phyloP scores from a whole-genome alignment of 2,113 vertebrate species.

The Chiloscyllium plagiosum region DNA sequence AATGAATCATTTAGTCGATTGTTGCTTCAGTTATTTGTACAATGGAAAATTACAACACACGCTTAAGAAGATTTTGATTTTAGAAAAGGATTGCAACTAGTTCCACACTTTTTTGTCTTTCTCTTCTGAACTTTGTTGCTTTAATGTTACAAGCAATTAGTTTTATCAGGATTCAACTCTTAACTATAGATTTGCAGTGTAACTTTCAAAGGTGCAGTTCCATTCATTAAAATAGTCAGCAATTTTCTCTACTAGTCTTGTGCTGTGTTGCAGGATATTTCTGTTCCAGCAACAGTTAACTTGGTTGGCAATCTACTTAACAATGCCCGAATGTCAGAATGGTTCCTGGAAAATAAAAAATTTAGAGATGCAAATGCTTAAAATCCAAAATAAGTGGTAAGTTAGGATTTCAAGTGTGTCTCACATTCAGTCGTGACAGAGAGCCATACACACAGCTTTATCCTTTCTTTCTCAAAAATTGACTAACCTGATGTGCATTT shows the following conservation, averaged over 20 bases:
- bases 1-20: background rate
- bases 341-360: background rate
- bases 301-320: background rate
- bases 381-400: background rate
- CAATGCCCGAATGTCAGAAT: background rate
- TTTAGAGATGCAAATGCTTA: background rate
- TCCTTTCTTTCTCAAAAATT: background rate
- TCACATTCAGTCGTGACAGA: background rate
- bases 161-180: background rate
- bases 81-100: background rate
- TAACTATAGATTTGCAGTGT: background rate
- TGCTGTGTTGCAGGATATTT: background rate
- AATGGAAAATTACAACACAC: background rate
- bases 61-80: background rate
- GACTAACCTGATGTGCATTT: background rate
- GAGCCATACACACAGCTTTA: background rate
- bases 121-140: background rate
- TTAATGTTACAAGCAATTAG: background rate
- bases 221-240: background rate
- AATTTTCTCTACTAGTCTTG: background rate
- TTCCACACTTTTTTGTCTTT: background rate
- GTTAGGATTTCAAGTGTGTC: background rate
- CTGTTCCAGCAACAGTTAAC: background rate
- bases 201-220: background rate
- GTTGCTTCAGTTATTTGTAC: background rate